A percentile compares a stretch with the other conserved stretches of the same genome.
Evolutionary conservation across 1,140 invertebrate genomes (phyloP).

Genomic region (Sminthurinus signatus): DNA sequence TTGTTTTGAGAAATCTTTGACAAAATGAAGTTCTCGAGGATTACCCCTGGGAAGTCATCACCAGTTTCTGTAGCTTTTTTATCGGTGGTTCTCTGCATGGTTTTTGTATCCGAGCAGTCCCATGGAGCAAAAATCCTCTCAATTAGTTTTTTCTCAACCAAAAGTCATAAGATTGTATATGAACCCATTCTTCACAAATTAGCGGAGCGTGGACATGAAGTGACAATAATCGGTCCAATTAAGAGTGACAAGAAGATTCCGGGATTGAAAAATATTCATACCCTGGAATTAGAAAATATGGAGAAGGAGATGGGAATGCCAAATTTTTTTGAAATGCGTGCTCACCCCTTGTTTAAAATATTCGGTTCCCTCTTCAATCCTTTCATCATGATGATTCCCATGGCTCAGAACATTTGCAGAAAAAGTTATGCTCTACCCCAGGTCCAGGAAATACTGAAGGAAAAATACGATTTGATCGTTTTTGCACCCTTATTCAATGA

Average conservation of each 20-base stretch:
- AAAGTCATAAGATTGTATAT: conserved; percentile 40
- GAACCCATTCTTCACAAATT: conserved; percentile 47
- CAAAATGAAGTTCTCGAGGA: too few species aligned
- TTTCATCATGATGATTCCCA: background rate
- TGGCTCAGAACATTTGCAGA: background rate
- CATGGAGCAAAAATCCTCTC: background rate
- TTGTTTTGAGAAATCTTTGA: too few species aligned
- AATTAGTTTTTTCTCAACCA: background rate
- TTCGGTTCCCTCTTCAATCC: background rate
- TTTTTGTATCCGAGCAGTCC: too few species aligned
- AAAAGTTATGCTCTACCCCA: background rate
- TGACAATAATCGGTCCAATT: conserved; percentile 33
- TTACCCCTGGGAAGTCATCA: too few species aligned
- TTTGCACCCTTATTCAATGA: background rate
- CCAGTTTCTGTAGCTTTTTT: too few species aligned
- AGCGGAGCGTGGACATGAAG: conserved; percentile 48
- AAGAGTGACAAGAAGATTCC: background rate
- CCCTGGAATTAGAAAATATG: background rate
- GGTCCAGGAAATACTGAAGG: background rate
- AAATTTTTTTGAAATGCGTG: too few species aligned
- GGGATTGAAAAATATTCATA: background rate
- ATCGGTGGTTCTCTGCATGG: too few species aligned
- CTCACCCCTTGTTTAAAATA: too few species aligned
- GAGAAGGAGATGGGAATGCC: background rate
- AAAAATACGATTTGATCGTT: conserved; percentile 1